A percentile compares a stretch with the other conserved stretches of the same genome.
phyloP scores from a whole-genome alignment of 37 sponge, comb jelly and placozoan species.

The Geodia barretti region DNA sequence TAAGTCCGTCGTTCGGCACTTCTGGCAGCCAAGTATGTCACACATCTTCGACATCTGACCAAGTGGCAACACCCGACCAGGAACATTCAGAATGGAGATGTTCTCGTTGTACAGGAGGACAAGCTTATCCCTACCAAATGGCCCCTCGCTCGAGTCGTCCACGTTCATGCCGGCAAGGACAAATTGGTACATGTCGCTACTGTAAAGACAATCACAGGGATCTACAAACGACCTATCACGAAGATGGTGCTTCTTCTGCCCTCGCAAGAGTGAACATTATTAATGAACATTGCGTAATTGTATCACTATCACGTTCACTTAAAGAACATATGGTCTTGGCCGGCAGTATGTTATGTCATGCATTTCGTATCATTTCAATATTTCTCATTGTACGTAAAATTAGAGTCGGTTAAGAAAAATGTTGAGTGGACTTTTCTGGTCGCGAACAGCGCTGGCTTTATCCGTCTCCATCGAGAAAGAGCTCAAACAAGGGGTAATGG shows the following conservation, averaged over 20 bases:
- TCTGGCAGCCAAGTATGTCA: slow-evolving; percentile 34
- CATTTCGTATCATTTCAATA: too few species aligned
- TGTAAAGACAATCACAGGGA: not conserved
- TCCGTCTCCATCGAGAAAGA: too few species aligned
- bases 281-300: too few species aligned
- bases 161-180: slow-evolving; percentile 22
- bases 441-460: too few species aligned
- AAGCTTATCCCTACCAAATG: slow-evolving; percentile 10
- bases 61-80: slow-evolving; percentile 19
- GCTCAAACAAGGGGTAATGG: too few species aligned
- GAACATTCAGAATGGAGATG: slow-evolving; percentile 32
- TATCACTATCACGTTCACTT: too few species aligned
- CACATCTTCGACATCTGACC: not conserved
- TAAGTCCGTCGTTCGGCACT: slow-evolving; percentile 21
- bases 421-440: too few species aligned
- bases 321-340: too few species aligned
- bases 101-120: slow-evolving; percentile 31
- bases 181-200: slow-evolving; percentile 22
- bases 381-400: too few species aligned
- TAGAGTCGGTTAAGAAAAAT: too few species aligned
- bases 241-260: slow-evolving; percentile 22
- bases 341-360: too few species aligned
- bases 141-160: slow-evolving; percentile 33
- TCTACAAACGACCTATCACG: slow-evolving; percentile 13
- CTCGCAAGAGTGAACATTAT: not conserved